Evolutionary conservation across 92 coral and sea anemone genomes (phyloP), one percentile per base, ranked within the genome.

Genomic region (Umimayanthus kanabou): DNA sequence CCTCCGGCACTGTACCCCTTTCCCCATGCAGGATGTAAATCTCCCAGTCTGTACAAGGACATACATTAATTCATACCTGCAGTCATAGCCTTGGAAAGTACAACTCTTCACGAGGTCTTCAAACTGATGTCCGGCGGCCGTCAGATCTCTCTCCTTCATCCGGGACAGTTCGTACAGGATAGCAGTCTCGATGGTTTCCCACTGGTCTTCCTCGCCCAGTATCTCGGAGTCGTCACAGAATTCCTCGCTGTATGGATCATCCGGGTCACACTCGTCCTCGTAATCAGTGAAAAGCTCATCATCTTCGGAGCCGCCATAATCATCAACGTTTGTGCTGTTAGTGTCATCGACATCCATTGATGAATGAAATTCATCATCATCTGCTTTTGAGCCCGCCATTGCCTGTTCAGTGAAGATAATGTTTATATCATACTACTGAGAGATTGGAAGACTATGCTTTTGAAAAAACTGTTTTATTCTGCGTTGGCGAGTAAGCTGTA

Each of bases 41-140:
- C 37, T 33, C 2, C 2, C 37, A 33, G 37, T 33, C 37, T 33
- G 37, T 33, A 45, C 49, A 45, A 2, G 9, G 7, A 43, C 49
- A 43, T 8, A 69, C 39, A 6, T 33, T n/a, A n/a, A 71, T 18
- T 0, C 14, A 10, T 30, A 87, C 76, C 84, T 89, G 65, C 99
- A 95, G 42, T 81, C 80, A 58, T 91, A 93, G 23, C 98, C 98
- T 84, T 82, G 88, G 93, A 96, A 96, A 14, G 86, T 82, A 80
- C 99, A 96, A 28, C 92, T 92, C 47, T 58, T 89, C 22, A 96
- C 92, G 64, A 96, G 70, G 67, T 92, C 94, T 1, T 90, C 76
- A 82, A 95, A 95, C 33, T 33, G 37, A 2, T 33, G 37, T 33
- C 6, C 49, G 69, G 40, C 93, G 57, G 69, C 74, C 69, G 22